These are phyloP conservation scores for Porites cylindrica DNA, from an alignment of 92 coral and sea anemone species.

Conservation along the genomic window DNA sequence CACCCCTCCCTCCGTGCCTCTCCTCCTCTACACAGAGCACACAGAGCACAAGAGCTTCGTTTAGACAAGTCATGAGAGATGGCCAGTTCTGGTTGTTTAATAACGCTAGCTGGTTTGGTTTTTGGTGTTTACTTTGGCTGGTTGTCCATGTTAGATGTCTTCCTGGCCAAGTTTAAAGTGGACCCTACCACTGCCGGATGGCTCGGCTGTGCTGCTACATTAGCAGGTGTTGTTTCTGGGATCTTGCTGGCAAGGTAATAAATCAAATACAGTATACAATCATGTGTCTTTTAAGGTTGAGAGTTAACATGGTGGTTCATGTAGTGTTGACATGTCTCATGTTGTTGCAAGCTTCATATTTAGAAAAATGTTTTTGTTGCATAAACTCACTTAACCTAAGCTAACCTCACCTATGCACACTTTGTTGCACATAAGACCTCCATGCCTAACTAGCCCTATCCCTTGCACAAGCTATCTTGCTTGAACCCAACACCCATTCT, in stretches of 20 bases:
- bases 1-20: constrained; percentile 75
- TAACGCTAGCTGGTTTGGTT: constrained; percentile 67
- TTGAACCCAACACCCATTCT: too few relatives aligned
- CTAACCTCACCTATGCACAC: too few relatives aligned
- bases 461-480: too few relatives aligned
- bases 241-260: constrained; percentile 63
- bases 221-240: constrained; percentile 82
- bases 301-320: too few relatives aligned
- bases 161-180: constrained; percentile 68
- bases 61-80: background rate
- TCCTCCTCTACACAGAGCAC: constrained; percentile 46
- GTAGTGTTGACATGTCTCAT: too few relatives aligned
- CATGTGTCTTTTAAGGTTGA: too few relatives aligned
- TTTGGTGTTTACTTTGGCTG: constrained; percentile 80
- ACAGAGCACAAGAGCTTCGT: constrained; percentile 5
- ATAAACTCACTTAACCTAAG: too few relatives aligned
- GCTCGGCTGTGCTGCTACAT: constrained; percentile 74
- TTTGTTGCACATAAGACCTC: too few relatives aligned
- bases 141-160: constrained; percentile 73
- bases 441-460: too few relatives aligned
- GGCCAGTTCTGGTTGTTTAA: constrained; percentile 38
- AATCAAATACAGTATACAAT: too few relatives aligned
- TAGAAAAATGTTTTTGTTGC: too few relatives aligned
- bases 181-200: constrained; percentile 67
- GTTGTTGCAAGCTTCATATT: too few relatives aligned